Percentiles rank a stretch among this genome's conserved stretches.
Conservation (phyloP, 1,140 invertebrate species). For the Habropoda laboriosa region DNA sequence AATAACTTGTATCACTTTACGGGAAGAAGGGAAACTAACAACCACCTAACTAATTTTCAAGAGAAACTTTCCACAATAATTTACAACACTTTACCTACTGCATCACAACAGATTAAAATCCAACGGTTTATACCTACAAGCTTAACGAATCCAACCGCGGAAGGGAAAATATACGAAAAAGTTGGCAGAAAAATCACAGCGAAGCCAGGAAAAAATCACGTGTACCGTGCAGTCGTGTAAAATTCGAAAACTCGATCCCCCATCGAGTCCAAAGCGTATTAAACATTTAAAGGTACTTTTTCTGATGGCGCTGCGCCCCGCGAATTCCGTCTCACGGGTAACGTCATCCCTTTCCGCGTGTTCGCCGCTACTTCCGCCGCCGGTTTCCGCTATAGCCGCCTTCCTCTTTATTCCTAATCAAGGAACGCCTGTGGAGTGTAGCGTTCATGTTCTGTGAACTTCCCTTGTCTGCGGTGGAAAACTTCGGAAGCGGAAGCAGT, state of each 20-base stretch:
- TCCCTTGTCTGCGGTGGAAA: not conserved
- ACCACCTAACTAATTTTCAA: not conserved
- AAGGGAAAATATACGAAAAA: not conserved
- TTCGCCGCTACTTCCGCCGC: conserved; percentile 9
- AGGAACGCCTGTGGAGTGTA: not conserved
- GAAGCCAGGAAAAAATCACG: not conserved
- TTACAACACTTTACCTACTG: not conserved
- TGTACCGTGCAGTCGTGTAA: not conserved
- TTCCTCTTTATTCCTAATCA: conserved; percentile 20
- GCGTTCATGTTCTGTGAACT: conserved; percentile 2
- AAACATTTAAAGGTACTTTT: not conserved
- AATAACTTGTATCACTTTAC: not conserved
- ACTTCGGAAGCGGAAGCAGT: conserved; percentile 10
- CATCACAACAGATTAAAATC: not conserved
- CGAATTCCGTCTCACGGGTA: not conserved
- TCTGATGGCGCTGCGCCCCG: not conserved
- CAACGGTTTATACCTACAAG: not conserved
- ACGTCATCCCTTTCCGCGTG: conserved; percentile 13
- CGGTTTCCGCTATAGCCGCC: not conserved
- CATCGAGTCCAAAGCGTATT: not conserved
- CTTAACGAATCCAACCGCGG: not conserved
- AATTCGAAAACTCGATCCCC: not conserved
- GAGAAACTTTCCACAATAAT: not conserved
- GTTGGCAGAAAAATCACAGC: not conserved
- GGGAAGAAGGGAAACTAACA: not conserved